Conservation (phyloP, 1,140 invertebrate species). For the Leptonema lineaticorne region DNA sequence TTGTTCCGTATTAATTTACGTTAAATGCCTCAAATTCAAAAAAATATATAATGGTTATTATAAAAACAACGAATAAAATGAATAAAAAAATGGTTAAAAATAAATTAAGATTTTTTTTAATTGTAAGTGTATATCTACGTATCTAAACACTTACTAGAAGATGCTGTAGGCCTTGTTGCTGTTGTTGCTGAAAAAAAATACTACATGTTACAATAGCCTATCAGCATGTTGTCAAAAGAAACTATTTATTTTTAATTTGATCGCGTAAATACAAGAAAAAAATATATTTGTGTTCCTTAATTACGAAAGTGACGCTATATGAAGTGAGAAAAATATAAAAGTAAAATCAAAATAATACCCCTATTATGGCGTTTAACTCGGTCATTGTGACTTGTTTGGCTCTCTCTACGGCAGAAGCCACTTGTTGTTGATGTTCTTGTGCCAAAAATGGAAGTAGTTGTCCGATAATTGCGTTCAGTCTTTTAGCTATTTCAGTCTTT, state of each 20-base stretch:
- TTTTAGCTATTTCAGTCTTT: constrained; percentile 93
- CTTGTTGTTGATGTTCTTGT: constrained; percentile 93
- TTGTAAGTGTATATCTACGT: constrained; percentile 16
- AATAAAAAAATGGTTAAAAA: not conserved
- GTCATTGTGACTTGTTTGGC: constrained; percentile 96
- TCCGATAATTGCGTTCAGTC: constrained; percentile 86
- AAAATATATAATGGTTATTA: not conserved
- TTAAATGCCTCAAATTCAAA: not conserved
- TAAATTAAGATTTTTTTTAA: not conserved
- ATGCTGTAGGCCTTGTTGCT: constrained; percentile 64
- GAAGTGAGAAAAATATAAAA: not conserved
- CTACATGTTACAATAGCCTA: constrained; percentile 16
- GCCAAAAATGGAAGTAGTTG: constrained; percentile 90
- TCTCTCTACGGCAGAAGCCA: constrained; percentile 87
- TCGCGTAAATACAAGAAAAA: no score
- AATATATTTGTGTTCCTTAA: no score
- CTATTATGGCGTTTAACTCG: constrained; percentile 86
- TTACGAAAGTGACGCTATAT: no score
- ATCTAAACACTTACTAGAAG: constrained; percentile 60
- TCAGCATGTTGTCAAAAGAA: not conserved
- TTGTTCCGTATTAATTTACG: no score
- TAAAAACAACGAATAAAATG: not conserved
- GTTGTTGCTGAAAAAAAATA: constrained; percentile 59
- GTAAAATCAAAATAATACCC: constrained; percentile 60
- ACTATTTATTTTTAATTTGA: not conserved